Evolutionary conservation across 1,140 invertebrate genomes (phyloP).

Genomic region (Trachymyrmex cornetzi): DNA sequence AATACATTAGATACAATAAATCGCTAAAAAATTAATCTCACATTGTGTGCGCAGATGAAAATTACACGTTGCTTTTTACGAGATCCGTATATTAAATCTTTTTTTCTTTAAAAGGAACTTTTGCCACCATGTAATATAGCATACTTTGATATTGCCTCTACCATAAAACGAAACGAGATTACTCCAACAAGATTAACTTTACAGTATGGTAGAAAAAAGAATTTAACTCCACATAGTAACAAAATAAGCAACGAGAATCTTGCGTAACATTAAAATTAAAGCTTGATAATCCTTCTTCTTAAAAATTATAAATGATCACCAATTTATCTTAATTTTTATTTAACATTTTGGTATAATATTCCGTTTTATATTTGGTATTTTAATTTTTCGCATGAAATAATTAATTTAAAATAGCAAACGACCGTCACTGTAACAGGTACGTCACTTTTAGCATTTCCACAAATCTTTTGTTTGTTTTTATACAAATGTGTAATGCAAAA

Average conservation of each 20-base stretch:
- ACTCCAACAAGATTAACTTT: slow-evolving; percentile 31
- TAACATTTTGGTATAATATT: background rate
- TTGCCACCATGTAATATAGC: slow-evolving; percentile 18
- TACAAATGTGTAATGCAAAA: background rate
- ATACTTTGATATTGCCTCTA: slow-evolving; percentile 27
- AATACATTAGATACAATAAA: slow-evolving; percentile 1
- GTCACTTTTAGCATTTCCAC: background rate
- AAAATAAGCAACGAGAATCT: background rate
- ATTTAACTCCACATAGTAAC: slow-evolving; percentile 7
- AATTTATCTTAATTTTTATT: background rate
- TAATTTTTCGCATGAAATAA: background rate
- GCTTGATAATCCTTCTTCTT: background rate
- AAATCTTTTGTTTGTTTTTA: background rate
- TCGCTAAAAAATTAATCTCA: background rate
- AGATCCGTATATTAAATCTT: slow-evolving; percentile 5
- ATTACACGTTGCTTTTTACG: background rate
- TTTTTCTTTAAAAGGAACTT: slow-evolving; percentile 8
- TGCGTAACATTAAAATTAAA: background rate
- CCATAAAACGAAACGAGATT: slow-evolving; percentile 38
- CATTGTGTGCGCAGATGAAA: background rate
- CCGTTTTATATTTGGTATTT: background rate
- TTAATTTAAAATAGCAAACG: background rate
- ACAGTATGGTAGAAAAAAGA: background rate
- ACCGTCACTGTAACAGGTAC: background rate
- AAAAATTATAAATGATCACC: background rate